Base-by-base conservation (phyloP, 2,113 vertebrate species). In the Muntiacus reevesi region DNA sequence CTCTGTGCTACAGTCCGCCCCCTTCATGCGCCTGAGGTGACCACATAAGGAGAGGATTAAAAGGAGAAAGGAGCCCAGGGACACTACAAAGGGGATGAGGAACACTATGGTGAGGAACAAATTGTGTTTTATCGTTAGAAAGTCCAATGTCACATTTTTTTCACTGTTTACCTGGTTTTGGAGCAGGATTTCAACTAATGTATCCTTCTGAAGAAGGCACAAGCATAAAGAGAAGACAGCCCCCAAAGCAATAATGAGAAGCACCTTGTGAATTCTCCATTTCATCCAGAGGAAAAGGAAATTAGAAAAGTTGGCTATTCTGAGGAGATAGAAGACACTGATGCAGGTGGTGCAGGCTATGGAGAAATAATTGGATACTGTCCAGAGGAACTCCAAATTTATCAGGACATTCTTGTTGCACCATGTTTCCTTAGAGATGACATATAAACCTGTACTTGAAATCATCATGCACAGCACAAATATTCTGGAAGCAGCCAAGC, bases 271-370 rank as follows among this genome's bases (percentile, higher is more conserved):
- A 84, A 94, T 95, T 60, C 71, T 93, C 40, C 36, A 15, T 55
- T 96, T 97, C 12, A 96, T 14, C 47, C 79, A 94, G 54, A 96
- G 54, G 45, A 98, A 95, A 54, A 95, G 40, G 6, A 14, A 9
- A 28, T 94, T 90, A 28, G 67, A 97, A 54, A 92, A 96, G n/a
- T 78, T 89, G 71, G 88, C 88, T 89, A 45, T 78, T 54, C 14
- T 78, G 28, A 89, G 19, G 19, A 78, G 94, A 83, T 87, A 97
- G 81, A 95, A 97, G 33, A 93, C 54, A 50, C 89, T 78, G 17
- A 97, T 60, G 50, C 83, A 74, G 8, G 86, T 64, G 12, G 67
- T 60, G 47, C 85, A 96, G 81, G 47, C 85, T 30, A 43, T 25
- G 19, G 60, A 87, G 28, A 83, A 89, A 67, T 81, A 74, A 40